phyloP scores from a whole-genome alignment of 2,888 invertebrate species.

The Noctua pronuba region DNA sequence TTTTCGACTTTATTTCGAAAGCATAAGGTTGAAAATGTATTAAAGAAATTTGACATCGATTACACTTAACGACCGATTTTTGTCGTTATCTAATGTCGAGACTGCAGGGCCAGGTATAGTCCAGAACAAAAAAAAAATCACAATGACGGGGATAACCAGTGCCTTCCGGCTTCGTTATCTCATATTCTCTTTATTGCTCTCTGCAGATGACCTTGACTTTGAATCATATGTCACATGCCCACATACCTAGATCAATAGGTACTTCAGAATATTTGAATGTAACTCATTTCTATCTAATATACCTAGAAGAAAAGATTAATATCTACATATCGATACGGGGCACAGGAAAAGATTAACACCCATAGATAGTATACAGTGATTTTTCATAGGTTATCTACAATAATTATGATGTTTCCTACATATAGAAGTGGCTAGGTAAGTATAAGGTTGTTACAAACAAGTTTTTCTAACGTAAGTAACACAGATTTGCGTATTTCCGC shows the following conservation, averaged over 20 bases:
- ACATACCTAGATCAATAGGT: constrained; percentile 3
- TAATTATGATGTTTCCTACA: constrained; percentile 24
- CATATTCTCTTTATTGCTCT: neutral
- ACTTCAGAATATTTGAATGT: neutral
- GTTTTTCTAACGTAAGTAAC: neutral
- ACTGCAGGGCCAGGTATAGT: too few species aligned
- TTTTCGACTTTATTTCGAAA: too few species aligned
- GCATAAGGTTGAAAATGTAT: too few species aligned
- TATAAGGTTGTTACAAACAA: neutral
- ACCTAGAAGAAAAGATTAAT: neutral
- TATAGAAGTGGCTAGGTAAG: neutral
- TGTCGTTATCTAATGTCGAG: too few species aligned
- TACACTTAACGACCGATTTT: too few species aligned
- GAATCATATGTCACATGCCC: neutral
- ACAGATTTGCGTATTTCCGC: constrained; percentile 1
- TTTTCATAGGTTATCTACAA: neutral
- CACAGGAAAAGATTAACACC: neutral
- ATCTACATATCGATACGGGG: neutral
- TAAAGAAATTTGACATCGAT: too few species aligned
- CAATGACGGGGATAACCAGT: too few species aligned
- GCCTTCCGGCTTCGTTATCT: too few species aligned
- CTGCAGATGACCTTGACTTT: neutral
- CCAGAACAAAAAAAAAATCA: too few species aligned
- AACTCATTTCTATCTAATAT: neutral
- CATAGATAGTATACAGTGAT: neutral